Percentiles rank a stretch among this genome's conserved stretches.
Evolutionary conservation across 2,113 vertebrate genomes (phyloP).

Genomic region (Chloropsis hardwickii): DNA sequence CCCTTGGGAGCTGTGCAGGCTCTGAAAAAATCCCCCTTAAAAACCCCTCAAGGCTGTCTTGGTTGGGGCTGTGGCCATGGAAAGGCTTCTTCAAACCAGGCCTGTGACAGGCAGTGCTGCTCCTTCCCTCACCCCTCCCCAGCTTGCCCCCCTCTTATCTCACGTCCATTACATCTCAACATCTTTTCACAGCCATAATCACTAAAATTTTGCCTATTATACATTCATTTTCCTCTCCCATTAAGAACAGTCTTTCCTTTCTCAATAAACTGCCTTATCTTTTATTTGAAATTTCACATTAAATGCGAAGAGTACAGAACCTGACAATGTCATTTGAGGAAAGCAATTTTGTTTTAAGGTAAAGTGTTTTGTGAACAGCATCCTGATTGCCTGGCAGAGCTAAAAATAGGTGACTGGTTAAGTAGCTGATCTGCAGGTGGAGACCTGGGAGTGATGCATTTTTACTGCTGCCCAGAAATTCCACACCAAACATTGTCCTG

Average conservation of each 20-base stretch:
- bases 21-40: background rate
- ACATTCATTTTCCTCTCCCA: background rate
- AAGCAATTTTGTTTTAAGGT: constrained; percentile 55
- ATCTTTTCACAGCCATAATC: background rate
- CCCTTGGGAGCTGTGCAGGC: background rate
- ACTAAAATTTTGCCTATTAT: background rate
- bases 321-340: constrained; percentile 13
- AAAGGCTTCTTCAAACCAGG: background rate
- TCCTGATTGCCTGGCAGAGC: background rate
- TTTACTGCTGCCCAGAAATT: background rate
- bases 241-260: background rate
- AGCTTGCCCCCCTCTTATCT: background rate
- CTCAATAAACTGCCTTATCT: background rate
- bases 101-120: background rate
- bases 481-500: background rate
- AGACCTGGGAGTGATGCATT: background rate
- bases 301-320: background rate
- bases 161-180: background rate
- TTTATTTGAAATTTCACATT: background rate
- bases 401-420: constrained; percentile 16
- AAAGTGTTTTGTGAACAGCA: constrained; percentile 29
- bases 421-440: background rate
- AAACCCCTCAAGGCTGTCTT: background rate
- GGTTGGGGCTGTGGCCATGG: background rate
- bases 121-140: background rate